Conservation (phyloP, 2,888 invertebrate genomes). For the Creontiades dilutus region DNA sequence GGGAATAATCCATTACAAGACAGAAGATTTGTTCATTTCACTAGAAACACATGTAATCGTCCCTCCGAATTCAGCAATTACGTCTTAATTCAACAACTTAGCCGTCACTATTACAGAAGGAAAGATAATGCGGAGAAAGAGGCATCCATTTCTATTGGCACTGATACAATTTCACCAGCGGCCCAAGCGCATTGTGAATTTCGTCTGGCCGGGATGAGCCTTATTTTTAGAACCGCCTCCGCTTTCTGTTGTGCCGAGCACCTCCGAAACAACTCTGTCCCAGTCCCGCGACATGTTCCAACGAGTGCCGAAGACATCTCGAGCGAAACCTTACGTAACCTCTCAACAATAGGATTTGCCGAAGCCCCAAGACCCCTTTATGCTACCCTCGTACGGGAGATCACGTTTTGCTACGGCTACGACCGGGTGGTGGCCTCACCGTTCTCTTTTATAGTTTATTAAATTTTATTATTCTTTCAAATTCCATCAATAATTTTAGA, state of each 20-base stretch:
- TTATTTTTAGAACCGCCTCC: conserved; percentile 29
- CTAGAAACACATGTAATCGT: too few relatives aligned
- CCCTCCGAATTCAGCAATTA: too few relatives aligned
- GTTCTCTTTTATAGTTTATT: too few relatives aligned
- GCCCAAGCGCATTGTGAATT: not conserved
- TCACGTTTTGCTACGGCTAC: conserved; percentile 30
- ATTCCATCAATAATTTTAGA: too few relatives aligned
- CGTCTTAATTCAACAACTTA: too few relatives aligned
- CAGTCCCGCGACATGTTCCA: not conserved
- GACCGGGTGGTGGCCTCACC: not conserved
- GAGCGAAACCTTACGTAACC: conserved; percentile 29
- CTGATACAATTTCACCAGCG: not conserved
- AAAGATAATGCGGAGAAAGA: not conserved
- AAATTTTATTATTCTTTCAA: too few relatives aligned
- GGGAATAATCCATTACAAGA: too few relatives aligned
- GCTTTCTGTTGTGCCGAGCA: not conserved
- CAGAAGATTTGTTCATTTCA: too few relatives aligned
- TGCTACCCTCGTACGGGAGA: not conserved
- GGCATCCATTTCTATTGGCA: not conserved
- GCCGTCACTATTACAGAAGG: too few relatives aligned
- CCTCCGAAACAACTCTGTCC: not conserved
- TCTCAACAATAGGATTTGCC: conserved; percentile 43
- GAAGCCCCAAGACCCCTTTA: conserved; percentile 29
- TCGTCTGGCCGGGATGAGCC: conserved; percentile 22
- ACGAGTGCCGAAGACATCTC: not conserved